Base-by-base conservation (phyloP, 2,888 invertebrate genomes). In the Hetaerina titia region DNA sequence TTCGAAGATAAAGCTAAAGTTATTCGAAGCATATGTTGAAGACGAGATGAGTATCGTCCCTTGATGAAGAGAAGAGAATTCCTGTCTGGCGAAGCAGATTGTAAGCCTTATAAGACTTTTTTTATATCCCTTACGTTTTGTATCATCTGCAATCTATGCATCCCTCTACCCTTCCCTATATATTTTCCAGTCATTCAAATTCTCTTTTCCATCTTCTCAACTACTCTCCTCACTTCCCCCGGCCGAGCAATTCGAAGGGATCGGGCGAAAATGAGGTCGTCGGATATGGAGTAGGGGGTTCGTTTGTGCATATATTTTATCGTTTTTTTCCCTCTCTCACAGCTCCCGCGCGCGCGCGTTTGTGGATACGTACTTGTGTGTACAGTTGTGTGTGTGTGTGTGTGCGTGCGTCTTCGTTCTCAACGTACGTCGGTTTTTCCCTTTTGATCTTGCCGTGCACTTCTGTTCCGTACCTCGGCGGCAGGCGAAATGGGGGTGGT, bases 371-470 rank as follows among this genome's bases (percentile, higher is more conserved):
- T 81, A 31, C 81, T 31, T 31, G 25, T n/a, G n/a, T 45, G 45
- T 56, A 56, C 57, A 56, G 19, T 15, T 57, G 69, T 69, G 69
- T 92, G 69, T 57, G 74, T 92, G 60, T 25, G 88, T 56, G 31
- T 17, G 63, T 31, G 63, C n/a, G 60, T 15, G 31, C 90, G 92
- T 56, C 64, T 69, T 31, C 45, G 92, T 64, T 90, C 58, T 56
- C 22, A 22, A 22, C 58, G 89, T 63, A n/a, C 60, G 92, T 56
- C 92, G 92, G 92, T 56, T 90, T 90, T 90, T 90, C 64, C 25
- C 92, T 92, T 92, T 92, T 92, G 92, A 92, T 92, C 92, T 92
- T 56, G 31, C 89, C 56, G 69, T 31, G 19, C 45, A 69, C 69
- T 45, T n/a, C 56, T 15, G 89, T 57, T 58, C n/a, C 19, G 58